These are phyloP conservation scores for Erithacus rubecula DNA, from an alignment of 2,797 vertebrate species.

Conservation along the genomic window DNA sequence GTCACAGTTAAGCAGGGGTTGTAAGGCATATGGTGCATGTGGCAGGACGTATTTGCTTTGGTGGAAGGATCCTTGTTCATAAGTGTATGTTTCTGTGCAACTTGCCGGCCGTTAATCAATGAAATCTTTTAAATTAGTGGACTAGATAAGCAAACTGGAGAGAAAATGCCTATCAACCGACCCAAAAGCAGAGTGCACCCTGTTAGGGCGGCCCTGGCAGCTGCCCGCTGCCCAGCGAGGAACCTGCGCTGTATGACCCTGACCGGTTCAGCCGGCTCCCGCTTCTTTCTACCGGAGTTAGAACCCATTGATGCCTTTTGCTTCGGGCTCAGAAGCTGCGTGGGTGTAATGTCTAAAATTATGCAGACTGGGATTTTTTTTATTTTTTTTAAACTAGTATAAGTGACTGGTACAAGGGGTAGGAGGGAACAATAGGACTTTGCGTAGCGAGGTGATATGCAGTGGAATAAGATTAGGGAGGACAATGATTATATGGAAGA, in stretches of 20 bases:
- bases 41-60: neutral
- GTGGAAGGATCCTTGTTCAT: neutral
- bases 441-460: neutral
- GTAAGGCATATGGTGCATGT: neutral
- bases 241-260: neutral
- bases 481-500: slow-evolving; percentile 21
- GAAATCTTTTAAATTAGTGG: neutral
- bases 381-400: neutral
- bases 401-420: neutral
- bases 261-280: rapidly evolving
- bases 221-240: neutral
- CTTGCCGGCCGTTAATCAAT: neutral
- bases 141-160: neutral
- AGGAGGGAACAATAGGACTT: slow-evolving; percentile 17
- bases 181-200: neutral
- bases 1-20: neutral
- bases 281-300: neutral
- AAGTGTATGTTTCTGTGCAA: neutral
- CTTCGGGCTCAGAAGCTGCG: neutral
- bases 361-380: neutral
- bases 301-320: neutral
- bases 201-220: too few relatives aligned
- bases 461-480: neutral
- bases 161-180: neutral
- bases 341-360: slow-evolving; percentile 1